Percentiles rank a stretch among this genome's conserved stretches.
Conservation (phyloP, 1,140 invertebrate species). For the Drosophila burlai region DNA sequence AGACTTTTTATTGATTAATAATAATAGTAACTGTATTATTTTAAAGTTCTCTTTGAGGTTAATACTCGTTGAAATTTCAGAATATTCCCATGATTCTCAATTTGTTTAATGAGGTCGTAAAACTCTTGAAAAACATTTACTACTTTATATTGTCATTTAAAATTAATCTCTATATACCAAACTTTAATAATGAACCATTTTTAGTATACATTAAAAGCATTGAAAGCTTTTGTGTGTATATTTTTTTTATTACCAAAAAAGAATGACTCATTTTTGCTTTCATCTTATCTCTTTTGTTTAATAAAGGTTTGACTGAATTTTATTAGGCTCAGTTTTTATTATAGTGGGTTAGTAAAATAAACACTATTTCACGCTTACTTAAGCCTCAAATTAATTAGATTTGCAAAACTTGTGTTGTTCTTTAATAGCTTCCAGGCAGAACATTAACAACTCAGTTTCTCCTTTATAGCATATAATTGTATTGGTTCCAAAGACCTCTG, state of each 20-base stretch:
- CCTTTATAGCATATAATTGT: neutral
- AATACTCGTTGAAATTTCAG: neutral
- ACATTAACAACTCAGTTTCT: neutral
- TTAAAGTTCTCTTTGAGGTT: neutral
- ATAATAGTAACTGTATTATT: neutral
- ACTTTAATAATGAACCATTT: neutral
- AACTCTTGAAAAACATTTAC: neutral
- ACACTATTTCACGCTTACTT: neutral
- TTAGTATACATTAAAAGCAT: neutral
- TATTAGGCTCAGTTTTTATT: neutral
- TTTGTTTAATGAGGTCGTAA: neutral
- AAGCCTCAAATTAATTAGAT: neutral
- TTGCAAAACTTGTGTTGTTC: no score
- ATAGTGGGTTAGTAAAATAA: neutral
- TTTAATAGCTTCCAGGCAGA: neutral
- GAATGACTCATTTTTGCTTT: neutral
- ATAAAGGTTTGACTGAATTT: neutral
- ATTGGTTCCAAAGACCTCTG: neutral
- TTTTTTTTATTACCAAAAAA: neutral
- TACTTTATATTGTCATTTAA: neutral
- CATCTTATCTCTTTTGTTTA: neutral
- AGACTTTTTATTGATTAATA: neutral
- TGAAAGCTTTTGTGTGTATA: constrained; percentile 6
- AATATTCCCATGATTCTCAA: neutral
- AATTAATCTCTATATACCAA: neutral